Evolutionary conservation across 92 coral and sea anemone genomes (phyloP).

Genomic region (Porites divaricata): DNA sequence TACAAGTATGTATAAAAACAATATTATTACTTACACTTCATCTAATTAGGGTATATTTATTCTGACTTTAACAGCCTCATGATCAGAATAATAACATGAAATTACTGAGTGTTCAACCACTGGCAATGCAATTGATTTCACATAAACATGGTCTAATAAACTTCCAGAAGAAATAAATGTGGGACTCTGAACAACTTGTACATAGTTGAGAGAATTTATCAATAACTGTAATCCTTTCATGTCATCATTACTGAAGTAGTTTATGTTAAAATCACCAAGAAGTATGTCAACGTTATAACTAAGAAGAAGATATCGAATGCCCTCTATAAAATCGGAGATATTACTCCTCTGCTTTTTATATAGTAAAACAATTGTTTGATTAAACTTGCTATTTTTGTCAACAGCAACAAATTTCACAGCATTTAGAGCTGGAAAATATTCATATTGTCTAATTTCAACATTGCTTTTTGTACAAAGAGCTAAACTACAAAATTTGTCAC

Average conservation of each 20-base stretch:
- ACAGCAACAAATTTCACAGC: conserved; percentile 32
- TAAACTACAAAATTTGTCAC: conserved; percentile 28
- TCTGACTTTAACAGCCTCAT: conserved; percentile 44
- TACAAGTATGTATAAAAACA: too few relatives aligned
- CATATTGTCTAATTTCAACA: neutral
- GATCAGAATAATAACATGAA: conserved; percentile 50
- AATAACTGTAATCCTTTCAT: neutral
- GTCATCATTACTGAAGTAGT: neutral
- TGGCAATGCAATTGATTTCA: conserved; percentile 33
- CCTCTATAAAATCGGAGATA: neutral
- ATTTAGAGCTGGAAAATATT: conserved; percentile 46
- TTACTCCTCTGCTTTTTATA: neutral
- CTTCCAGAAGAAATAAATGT: conserved; percentile 40
- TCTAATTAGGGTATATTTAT: too few relatives aligned
- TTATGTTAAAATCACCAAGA: conserved; percentile 6
- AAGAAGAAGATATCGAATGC: neutral
- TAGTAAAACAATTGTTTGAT: too few relatives aligned
- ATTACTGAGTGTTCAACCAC: conserved; percentile 21
- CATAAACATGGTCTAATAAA: conserved; percentile 22
- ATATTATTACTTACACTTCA: too few relatives aligned
- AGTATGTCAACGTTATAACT: neutral
- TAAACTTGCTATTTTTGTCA: conserved; percentile 16
- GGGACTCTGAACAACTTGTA: conserved; percentile 27
- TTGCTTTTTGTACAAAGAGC: conserved; percentile 37
- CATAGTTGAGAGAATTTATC: neutral